Conservation (phyloP, 2,888 invertebrate genomes). For the Eledone cirrhosa region DNA sequence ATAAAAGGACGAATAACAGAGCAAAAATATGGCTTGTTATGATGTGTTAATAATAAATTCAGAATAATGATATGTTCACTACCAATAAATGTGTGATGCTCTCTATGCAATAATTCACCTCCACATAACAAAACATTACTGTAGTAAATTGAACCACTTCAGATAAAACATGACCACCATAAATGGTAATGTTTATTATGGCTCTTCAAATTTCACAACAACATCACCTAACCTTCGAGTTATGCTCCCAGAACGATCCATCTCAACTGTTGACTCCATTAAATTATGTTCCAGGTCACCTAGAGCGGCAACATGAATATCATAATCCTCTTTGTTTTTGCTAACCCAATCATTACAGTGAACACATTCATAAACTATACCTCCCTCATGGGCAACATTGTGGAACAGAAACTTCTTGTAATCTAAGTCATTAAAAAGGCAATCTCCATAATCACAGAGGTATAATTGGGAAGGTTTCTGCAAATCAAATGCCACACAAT, state of each 20-base stretch:
- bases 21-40: too few species aligned
- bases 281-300: constrained; percentile 10
- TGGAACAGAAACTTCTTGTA: constrained; percentile 41
- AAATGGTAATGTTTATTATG: not conserved
- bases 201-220: constrained; percentile 10
- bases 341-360: constrained; percentile 37
- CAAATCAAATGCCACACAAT: constrained; percentile 43
- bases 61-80: too few species aligned
- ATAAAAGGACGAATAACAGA: too few species aligned
- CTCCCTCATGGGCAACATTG: constrained; percentile 41
- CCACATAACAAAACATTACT: too few species aligned
- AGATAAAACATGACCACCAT: too few species aligned
- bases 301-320: not conserved
- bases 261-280: constrained; percentile 23
- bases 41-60: too few species aligned
- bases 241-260: constrained; percentile 22
- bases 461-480: constrained; percentile 42
- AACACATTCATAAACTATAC: constrained; percentile 45
- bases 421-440: constrained; percentile 39
- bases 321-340: constrained; percentile 12
- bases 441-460: constrained; percentile 44
- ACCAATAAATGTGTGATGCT: too few species aligned
- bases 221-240: constrained; percentile 14
- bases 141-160: too few species aligned
- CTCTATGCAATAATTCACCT: too few species aligned